These are phyloP conservation scores for Ecdyonurus torrentis DNA, from an alignment of 2,888 invertebrate genomes.

Conservation along the genomic window DNA sequence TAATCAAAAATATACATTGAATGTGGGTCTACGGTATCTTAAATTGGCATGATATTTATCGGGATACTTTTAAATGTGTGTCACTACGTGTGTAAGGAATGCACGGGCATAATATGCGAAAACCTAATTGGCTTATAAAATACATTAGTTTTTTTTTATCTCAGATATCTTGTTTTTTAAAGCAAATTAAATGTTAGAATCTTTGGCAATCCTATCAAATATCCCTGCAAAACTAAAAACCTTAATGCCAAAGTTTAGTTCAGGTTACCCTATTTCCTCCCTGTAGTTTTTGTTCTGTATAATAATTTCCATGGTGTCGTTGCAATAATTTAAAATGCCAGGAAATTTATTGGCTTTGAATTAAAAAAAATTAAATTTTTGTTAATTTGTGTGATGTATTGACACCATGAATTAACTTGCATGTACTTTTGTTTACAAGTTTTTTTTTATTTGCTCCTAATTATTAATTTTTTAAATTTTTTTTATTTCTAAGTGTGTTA, in stretches of 20 bases:
- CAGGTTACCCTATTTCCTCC: not conserved
- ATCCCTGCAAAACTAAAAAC: not conserved
- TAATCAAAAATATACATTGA: too few relatives aligned
- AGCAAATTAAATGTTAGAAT: too few relatives aligned
- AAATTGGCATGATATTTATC: too few relatives aligned
- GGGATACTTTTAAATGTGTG: too few relatives aligned
- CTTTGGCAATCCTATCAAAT: not conserved
- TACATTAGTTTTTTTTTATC: too few relatives aligned
- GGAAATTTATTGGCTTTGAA: not conserved
- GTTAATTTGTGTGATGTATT: too few relatives aligned
- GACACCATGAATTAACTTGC: constrained; percentile 3
- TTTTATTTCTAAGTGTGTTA: not conserved
- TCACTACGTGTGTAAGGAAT: too few relatives aligned
- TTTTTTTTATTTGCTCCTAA: not conserved
- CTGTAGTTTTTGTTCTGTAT: not conserved
- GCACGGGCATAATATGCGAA: too few relatives aligned
- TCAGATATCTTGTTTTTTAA: too few relatives aligned
- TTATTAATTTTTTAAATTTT: not conserved
- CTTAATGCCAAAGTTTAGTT: not conserved
- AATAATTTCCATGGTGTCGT: not conserved
- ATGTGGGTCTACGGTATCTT: too few relatives aligned
- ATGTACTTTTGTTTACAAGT: not conserved
- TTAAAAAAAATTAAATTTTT: too few relatives aligned
- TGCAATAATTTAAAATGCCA: not conserved
- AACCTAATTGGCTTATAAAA: too few relatives aligned